Base-by-base conservation (phyloP, 1,140 invertebrate genomes). In the Paramacrobiotus metropolitanus region DNA sequence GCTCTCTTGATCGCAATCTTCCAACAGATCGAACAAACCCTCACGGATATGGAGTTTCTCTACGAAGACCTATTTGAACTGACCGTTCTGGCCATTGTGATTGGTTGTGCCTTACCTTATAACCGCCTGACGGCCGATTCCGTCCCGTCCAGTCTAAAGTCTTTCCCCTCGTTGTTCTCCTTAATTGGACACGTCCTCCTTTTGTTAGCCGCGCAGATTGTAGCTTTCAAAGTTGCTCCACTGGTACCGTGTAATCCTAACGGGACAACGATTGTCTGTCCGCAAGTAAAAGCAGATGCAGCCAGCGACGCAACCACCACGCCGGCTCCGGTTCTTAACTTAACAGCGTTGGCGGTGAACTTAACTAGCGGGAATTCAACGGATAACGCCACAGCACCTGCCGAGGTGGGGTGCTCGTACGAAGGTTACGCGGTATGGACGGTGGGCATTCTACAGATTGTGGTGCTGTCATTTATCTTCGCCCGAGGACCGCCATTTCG, bases 401-500 rank as follows among this genome's bases (percentile, higher is more conserved):
- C 24, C 24, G n/a, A n/a, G n/a, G 15, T 55, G 48, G 48, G 48
- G 48, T 18, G 24, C 48, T 15, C 9, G 4, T 55, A 24, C 48
- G 48, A 55, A 24, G 4, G 15, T 28, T 55, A 55, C 48, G 48
- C 48, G 4, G 24, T 0, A 4, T 55, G 15, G 15, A 28, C 24
- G 15, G 48, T 55, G 48, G 48, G 48, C 9, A 55, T 24, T 4
- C 9, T 55, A 28, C 48, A 55, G 24, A 55, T 55, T 70, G 82
- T 93, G 21, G 83, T 86, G 29, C 76, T 92, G 65, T 87, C 87
- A 0, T 77, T 87, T 62, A 82, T 87, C n/a, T 92, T 89, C 71
- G 86, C 85, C 0, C 86, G 86, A 70, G 88, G 88, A 0, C 81
- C 83, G 31, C 92, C 92, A 0, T 94, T 90, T 68, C 77, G 92